Percentiles rank a stretch among this genome's conserved stretches.
These are phyloP conservation scores for Doris montereyensis DNA, from an alignment of 2,888 invertebrate genomes.

Conservation along the genomic window DNA sequence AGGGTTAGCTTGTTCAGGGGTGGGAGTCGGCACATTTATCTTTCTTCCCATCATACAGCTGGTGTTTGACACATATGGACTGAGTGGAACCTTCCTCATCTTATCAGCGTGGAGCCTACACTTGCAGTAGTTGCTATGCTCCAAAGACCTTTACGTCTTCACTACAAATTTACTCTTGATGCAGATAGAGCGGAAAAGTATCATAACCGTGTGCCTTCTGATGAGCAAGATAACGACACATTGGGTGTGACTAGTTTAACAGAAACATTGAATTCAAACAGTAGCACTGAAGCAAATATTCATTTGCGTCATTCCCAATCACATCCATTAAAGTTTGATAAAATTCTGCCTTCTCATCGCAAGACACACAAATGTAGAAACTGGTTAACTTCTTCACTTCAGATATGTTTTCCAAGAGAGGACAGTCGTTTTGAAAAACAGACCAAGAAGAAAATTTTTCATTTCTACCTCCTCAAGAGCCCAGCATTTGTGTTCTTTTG, in stretches of 20 bases:
- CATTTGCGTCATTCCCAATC: no score
- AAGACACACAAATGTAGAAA: no score
- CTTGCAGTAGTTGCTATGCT: conserved; percentile 52
- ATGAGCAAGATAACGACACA: no score
- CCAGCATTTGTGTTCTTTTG: conserved; percentile 47
- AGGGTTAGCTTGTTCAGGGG: conserved; percentile 56
- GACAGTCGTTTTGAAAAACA: not conserved
- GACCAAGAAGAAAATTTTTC: conserved; percentile 38
- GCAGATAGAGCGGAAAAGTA: no score
- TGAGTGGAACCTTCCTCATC: conserved; percentile 55
- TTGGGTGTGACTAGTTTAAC: no score
- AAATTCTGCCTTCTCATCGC: no score
- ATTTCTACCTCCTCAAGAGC: conserved; percentile 42
- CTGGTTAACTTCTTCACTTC: no score
- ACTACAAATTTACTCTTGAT: conserved; percentile 37
- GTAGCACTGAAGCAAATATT: no score
- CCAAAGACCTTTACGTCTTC: conserved; percentile 52
- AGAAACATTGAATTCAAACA: no score
- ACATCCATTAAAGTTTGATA: no score
- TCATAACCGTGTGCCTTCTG: no score
- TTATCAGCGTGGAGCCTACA: conserved; percentile 51
- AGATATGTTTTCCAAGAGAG: conserved; percentile 40
- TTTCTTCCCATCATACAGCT: conserved; percentile 53
- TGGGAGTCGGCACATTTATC: conserved; percentile 57
- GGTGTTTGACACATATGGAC: conserved; percentile 52